A percentile compares a stretch with the other conserved stretches of the same genome.
Evolutionary conservation across 2,113 vertebrate genomes (phyloP).

Genomic region (Gymnarchus niloticus): DNA sequence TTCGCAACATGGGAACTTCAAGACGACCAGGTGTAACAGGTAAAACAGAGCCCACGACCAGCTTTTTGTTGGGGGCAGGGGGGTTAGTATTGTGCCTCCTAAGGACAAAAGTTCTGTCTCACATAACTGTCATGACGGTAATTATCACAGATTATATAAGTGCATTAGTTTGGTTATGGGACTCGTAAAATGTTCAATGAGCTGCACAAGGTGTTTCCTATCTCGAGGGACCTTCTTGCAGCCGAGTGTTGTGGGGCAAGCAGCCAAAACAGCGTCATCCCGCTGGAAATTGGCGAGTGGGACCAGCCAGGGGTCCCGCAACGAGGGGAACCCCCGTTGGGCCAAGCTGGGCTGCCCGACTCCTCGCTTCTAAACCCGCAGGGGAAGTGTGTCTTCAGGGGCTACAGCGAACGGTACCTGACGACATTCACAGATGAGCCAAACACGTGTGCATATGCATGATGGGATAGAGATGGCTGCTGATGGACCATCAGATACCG

Average conservation of each 20-base stretch:
- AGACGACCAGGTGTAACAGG: not conserved
- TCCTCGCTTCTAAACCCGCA: too few relatives aligned
- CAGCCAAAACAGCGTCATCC: conserved; percentile 17
- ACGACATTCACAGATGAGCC: not conserved
- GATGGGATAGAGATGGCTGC: not conserved
- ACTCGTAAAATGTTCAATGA: conserved; percentile 22
- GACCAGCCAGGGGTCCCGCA: too few relatives aligned
- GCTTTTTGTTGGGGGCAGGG: not conserved
- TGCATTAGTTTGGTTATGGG: conserved; percentile 18
- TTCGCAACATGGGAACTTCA: too few relatives aligned
- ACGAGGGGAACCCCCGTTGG: too few relatives aligned
- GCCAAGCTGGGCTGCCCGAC: too few relatives aligned
- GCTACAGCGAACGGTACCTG: not conserved
- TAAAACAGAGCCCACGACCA: not conserved
- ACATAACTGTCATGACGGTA: conserved; percentile 21
- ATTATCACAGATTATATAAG: conserved; percentile 31
- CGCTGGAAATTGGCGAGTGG: not conserved
- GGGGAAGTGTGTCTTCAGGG: not conserved
- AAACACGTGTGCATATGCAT: not conserved
- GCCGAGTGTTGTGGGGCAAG: not conserved
- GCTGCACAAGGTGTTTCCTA: conserved; percentile 27
- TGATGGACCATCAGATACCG: not conserved
- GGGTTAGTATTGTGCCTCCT: not conserved
- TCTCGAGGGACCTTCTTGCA: conserved; percentile 4
- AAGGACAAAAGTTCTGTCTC: conserved; percentile 16